A percentile compares a stretch with the other conserved stretches of the same genome.
These are phyloP conservation scores for Eunapius fragilis DNA, from an alignment of 37 sponge, comb jelly and placozoan species.

Conservation along the genomic window DNA sequence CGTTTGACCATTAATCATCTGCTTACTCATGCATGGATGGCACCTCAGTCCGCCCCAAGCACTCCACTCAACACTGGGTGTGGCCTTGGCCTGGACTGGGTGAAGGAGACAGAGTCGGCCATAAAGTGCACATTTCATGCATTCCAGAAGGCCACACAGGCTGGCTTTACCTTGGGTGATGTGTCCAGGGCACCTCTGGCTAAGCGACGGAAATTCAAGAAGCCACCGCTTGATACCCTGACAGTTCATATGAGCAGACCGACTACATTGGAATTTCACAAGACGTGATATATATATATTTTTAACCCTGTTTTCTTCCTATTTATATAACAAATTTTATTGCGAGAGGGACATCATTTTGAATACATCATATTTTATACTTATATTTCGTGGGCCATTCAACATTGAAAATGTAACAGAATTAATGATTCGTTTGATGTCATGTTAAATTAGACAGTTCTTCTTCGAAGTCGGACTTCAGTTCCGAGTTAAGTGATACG, in stretches of 20 bases:
- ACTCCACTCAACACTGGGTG: constrained; percentile 81
- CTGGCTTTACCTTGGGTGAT: constrained; percentile 81
- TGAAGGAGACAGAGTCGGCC: constrained; percentile 60
- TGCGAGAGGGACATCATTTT: background rate
- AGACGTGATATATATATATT: background rate
- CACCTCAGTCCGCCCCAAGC: constrained; percentile 55
- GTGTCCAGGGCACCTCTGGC: constrained; percentile 88
- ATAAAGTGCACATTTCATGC: constrained; percentile 88
- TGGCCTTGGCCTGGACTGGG: constrained; percentile 30
- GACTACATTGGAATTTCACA: background rate
- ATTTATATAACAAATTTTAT: no score
- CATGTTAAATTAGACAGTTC: background rate
- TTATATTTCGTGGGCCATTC: background rate
- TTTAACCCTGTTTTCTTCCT: background rate
- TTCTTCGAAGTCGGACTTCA: constrained; percentile 25
- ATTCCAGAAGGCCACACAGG: constrained; percentile 68
- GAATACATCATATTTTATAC: background rate
- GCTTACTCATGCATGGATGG: constrained; percentile 74
- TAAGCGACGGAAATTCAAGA: constrained; percentile 71
- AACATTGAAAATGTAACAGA: background rate
- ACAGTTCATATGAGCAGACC: background rate
- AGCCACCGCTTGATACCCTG: background rate
- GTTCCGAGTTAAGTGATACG: constrained; percentile 10
- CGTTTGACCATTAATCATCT: constrained; percentile 70
- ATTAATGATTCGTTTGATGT: background rate